Evolutionary conservation across 2,113 vertebrate genomes (phyloP).

Genomic region (Psilopogon haemacephalus): DNA sequence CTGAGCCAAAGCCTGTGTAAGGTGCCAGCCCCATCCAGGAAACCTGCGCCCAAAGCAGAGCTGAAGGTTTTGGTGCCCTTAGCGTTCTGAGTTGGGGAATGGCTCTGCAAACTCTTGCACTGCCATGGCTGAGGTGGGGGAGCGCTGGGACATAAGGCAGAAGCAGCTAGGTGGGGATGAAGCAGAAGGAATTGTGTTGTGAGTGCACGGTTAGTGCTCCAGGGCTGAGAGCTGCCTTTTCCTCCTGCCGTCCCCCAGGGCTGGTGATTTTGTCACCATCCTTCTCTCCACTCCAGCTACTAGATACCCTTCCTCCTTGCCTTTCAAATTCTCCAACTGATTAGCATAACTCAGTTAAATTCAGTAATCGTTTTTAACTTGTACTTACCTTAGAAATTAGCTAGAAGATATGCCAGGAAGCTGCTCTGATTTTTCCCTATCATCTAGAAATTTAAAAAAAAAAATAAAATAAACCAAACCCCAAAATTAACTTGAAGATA

Average conservation of each 20-base stretch:
- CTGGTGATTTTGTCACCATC: background rate
- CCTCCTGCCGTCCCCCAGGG: background rate
- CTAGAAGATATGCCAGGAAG: background rate
- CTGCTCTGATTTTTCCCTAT: background rate
- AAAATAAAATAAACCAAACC: background rate
- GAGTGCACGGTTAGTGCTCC: background rate
- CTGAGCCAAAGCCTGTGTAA: fast-evolving
- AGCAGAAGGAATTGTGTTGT: background rate
- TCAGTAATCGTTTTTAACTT: background rate
- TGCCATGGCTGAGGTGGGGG: background rate
- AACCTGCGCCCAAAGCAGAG: background rate
- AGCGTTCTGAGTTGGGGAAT: background rate
- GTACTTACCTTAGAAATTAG: background rate
- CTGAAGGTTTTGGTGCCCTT: background rate
- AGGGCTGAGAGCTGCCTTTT: background rate
- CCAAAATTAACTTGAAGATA: background rate
- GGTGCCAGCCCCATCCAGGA: background rate
- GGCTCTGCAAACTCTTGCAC: fast-evolving
- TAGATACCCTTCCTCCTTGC: background rate
- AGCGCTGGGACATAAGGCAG: background rate
- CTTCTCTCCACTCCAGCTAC: background rate
- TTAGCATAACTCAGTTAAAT: background rate
- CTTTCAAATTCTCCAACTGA: background rate
- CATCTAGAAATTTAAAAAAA: background rate
- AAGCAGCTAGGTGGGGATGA: background rate